Percentiles rank a stretch among this genome's conserved stretches.
These are phyloP conservation scores for Brachionus angularis DNA, from an alignment of 1,140 invertebrate species.

Conservation along the genomic window DNA sequence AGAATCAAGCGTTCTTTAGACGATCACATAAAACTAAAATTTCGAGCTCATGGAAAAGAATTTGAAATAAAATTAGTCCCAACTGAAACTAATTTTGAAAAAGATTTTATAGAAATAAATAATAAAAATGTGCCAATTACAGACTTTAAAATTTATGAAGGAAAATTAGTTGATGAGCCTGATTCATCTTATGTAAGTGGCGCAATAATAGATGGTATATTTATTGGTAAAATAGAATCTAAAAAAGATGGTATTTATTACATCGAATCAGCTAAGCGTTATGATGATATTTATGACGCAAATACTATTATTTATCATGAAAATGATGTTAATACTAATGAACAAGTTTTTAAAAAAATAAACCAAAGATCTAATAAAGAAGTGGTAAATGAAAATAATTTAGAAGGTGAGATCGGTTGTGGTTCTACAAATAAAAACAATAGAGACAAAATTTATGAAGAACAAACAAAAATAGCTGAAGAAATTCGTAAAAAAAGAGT, in stretches of 20 bases:
- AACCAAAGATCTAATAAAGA: too few species aligned
- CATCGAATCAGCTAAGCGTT: constrained; percentile 5
- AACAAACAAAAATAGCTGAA: not conserved
- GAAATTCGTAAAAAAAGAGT: not conserved
- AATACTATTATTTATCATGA: constrained; percentile 23
- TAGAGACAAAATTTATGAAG: not conserved
- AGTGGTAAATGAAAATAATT: not conserved
- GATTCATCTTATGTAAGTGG: constrained; percentile 1
- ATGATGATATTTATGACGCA: not conserved
- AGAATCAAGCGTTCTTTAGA: not conserved
- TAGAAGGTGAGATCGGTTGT: not conserved
- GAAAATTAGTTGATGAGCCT: constrained; percentile 26
- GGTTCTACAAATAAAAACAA: not conserved
- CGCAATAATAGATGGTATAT: constrained; percentile 28
- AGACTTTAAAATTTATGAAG: constrained; percentile 33
- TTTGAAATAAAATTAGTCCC: constrained; percentile 31
- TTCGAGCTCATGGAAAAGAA: constrained; percentile 21
- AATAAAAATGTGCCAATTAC: not conserved
- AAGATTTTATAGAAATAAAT: constrained; percentile 1
- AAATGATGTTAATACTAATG: not conserved
- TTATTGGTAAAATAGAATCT: constrained; percentile 14
- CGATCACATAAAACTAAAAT: not conserved
- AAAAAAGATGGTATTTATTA: constrained; percentile 29
- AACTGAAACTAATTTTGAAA: not conserved
- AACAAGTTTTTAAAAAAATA: not conserved